Evolutionary conservation across 2,888 invertebrate species (phyloP).

Genomic region (Antitype chi): DNA sequence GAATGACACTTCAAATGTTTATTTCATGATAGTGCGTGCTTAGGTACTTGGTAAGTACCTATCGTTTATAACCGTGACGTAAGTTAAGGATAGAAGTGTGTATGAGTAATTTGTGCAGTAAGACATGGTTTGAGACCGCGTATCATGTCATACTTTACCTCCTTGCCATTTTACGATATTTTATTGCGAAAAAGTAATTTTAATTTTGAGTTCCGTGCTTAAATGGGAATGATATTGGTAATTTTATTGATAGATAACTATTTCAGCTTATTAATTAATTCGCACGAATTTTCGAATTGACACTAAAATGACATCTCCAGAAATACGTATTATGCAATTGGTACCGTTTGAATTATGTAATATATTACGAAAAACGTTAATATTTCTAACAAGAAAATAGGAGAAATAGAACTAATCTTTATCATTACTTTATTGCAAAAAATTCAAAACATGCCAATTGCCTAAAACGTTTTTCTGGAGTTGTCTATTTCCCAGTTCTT

Average conservation of each 20-base stretch:
- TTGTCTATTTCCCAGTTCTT: too few species aligned
- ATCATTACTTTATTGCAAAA: too few species aligned
- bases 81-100: conserved; percentile 29
- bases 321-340: too few species aligned
- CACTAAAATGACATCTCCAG: too few species aligned
- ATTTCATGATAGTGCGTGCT: conserved; percentile 16
- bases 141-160: not conserved
- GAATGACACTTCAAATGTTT: conserved; percentile 45
- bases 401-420: too few species aligned
- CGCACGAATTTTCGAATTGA: too few species aligned
- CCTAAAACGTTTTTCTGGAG: too few species aligned
- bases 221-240: not conserved
- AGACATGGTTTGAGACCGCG: not conserved
- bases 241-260: conserved; percentile 7
- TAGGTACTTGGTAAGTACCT: conserved; percentile 23
- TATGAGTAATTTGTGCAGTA: conserved; percentile 38
- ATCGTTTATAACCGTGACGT: conserved; percentile 40
- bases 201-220: not conserved
- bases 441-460: too few species aligned
- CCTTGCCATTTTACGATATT: conserved; percentile 9
- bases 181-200: conserved; percentile 12
- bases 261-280: not conserved
- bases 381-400: too few species aligned
- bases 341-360: too few species aligned
- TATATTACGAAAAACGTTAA: too few species aligned